Evolutionary conservation across 2,888 invertebrate genomes (phyloP).

Genomic region (Tubulanus polymorphus): DNA sequence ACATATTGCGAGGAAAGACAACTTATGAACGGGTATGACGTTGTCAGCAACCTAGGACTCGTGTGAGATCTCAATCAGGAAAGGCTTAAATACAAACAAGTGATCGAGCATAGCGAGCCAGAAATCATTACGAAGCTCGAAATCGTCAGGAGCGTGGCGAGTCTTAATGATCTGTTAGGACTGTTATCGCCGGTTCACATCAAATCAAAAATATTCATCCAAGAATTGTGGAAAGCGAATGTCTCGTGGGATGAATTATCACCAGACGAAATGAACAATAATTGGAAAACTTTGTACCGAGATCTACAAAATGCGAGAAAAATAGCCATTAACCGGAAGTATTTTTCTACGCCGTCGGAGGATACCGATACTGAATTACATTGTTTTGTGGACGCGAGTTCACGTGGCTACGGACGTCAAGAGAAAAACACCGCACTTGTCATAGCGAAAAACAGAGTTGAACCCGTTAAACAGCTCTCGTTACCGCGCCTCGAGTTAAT

Average conservation of each 20-base stretch:
- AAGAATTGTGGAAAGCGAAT: background rate
- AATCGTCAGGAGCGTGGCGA: conserved; percentile 5
- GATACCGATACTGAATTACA: background rate
- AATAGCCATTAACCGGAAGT: no score
- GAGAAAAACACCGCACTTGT: no score
- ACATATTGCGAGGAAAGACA: no score
- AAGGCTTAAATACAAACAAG: no score
- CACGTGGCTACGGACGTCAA: background rate
- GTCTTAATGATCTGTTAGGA: conserved; percentile 9
- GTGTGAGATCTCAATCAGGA: no score
- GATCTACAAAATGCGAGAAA: no score
- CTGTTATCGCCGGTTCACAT: background rate
- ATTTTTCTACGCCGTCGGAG: no score
- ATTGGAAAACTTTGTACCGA: background rate
- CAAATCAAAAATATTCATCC: background rate
- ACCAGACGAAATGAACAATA: background rate
- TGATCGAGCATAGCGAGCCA: no score
- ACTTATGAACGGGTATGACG: no score
- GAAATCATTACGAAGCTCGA: conserved; percentile 14
- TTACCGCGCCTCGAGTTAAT: background rate
- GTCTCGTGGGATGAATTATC: background rate
- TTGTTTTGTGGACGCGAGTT: background rate
- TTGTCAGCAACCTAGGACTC: no score
- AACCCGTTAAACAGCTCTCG: background rate
- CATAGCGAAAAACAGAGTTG: background rate